Percentiles rank a stretch among this genome's conserved stretches.
Evolutionary conservation across 2,797 vertebrate genomes (phyloP).

Genomic region (Podarcis lilfordi): DNA sequence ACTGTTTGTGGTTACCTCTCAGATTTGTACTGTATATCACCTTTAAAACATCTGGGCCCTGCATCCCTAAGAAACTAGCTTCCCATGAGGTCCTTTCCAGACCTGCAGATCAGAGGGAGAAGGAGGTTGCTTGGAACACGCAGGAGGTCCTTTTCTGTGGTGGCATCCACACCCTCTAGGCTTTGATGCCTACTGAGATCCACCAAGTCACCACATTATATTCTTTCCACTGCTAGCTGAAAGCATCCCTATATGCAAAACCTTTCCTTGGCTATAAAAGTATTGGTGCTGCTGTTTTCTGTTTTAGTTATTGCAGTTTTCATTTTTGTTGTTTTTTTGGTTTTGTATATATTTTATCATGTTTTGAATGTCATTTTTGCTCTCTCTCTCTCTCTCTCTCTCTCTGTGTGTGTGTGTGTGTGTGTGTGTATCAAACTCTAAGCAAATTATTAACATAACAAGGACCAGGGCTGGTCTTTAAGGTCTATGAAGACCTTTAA

Average conservation of each 20-base stretch:
- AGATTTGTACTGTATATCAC: not conserved
- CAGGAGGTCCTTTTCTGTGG: not conserved
- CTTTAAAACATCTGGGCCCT: not conserved
- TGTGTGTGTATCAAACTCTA: too few species aligned
- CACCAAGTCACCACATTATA: not conserved
- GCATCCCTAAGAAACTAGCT: too few species aligned
- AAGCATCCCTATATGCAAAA: not conserved
- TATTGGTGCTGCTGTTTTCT: not conserved
- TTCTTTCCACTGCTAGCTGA: not conserved
- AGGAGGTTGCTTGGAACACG: not conserved
- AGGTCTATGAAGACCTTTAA: too few species aligned
- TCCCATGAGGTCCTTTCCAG: not conserved
- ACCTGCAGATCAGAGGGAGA: not conserved
- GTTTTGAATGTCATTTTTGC: not conserved
- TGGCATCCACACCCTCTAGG: not conserved
- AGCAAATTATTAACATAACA: not conserved
- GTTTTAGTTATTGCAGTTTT: not conserved
- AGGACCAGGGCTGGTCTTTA: not conserved
- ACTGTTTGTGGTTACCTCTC: not conserved
- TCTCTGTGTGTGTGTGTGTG: too few species aligned
- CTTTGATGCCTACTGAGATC: not conserved
- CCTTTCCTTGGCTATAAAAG: not conserved
- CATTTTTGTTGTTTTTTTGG: not conserved
- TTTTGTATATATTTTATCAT: not conserved
- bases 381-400: too few species aligned